Base-by-base conservation (phyloP, 2,113 vertebrate genomes). In the Podilymbus podiceps region DNA sequence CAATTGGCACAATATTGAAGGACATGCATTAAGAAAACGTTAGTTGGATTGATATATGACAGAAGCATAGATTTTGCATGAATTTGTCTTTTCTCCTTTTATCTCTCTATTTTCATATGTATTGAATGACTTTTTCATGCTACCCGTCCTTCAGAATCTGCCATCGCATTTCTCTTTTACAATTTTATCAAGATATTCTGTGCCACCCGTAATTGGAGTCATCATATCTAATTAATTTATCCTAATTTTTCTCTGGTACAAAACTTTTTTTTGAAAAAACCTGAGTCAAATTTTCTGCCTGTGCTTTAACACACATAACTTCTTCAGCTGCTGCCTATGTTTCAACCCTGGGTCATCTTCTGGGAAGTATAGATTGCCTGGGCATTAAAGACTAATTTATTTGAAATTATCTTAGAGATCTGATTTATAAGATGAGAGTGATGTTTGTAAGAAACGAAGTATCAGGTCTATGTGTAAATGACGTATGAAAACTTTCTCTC, bases 371-470 rank as follows among this genome's bases (percentile, higher is more conserved):
- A 46, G 15, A 15, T 67, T 60, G 21, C 12, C 31, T 59, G 17
- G 56, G 16, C 21, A 85, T 90, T 79, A 52, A 59, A 89, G 60
- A 28, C 22, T 38, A 25, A 58, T 95, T 74, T 86, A 35, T 30
- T 44, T 75, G 80, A 44, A 77, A 53, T 55, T 52, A 15, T 33
- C 71, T 85, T 62, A 69, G 49, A 71, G n/a, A 17, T 81, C 78
- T 81, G 53, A 66, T 59, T 80, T 77, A 90, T 93, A 89, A 90
- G 74, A 86, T 93, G 93, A 95, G 40, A 79, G 42, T 95, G 80
- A 82, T 89, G 52, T 89, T 95, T 91, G 76, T 69, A 96, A 80
- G 64, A 97, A 97, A 85, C 85, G 67, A 94, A 89, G 83, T 92
- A 89, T 94, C 83, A 96, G 95, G 86, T 93, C 80, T 15, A 5